phyloP scores from a whole-genome alignment of 2,113 vertebrate genomes.

The Ptychochromis oligacanthus region DNA sequence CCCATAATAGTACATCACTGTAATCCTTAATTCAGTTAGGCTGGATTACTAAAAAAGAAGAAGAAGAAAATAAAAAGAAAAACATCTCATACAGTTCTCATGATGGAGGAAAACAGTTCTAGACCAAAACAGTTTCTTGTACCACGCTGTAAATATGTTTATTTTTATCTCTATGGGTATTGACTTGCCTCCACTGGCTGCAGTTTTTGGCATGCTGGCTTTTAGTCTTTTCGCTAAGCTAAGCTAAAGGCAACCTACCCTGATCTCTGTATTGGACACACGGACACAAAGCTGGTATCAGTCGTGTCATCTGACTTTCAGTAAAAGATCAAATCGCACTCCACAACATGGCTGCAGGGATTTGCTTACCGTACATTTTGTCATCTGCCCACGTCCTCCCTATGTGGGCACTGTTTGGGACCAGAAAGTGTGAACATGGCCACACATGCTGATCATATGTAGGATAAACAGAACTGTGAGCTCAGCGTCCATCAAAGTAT shows the following conservation, averaged over 20 bases:
- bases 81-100: too few relatives aligned
- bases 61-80: too few relatives aligned
- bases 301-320: not conserved
- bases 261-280: not conserved
- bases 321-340: not conserved
- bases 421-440: not conserved
- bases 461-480: not conserved
- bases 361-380: not conserved
- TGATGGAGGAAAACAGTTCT: too few relatives aligned
- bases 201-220: not conserved
- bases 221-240: not conserved
- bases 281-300: not conserved
- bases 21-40: too few relatives aligned
- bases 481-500: not conserved
- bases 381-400: not conserved
- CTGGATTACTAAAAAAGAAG: too few relatives aligned
- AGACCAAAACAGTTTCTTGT: too few relatives aligned
- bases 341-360: not conserved
- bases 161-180: not conserved
- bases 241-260: not conserved
- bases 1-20: too few relatives aligned
- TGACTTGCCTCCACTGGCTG: too few relatives aligned
- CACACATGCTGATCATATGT: not conserved
- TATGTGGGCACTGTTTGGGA: not conserved
- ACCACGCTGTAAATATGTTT: not conserved